Conservation (phyloP, 2,113 vertebrate genomes). For the Pseudolaguvia tuberculata region DNA sequence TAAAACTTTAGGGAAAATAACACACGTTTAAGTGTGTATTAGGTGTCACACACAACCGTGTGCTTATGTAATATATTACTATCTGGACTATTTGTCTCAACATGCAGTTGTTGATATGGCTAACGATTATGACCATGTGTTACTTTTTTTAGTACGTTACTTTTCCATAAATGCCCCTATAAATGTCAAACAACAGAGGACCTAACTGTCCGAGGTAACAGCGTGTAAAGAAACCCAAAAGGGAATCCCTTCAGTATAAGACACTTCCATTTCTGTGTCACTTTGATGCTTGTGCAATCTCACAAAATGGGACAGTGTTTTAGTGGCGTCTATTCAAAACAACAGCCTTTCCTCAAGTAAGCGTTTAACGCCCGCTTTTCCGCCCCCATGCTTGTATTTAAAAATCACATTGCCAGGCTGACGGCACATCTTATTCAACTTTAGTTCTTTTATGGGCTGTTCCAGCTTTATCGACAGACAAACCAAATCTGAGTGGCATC, state of each 20-base stretch:
- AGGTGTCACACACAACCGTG: too few species aligned
- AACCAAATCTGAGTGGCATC: constrained; percentile 2
- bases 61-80: too few species aligned
- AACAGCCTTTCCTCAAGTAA: not conserved
- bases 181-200: constrained; percentile 29
- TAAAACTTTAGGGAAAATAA: too few species aligned
- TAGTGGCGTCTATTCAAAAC: constrained; percentile 5
- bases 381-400: not conserved
- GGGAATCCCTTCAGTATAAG: constrained; percentile 29
- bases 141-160: not conserved
- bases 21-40: too few species aligned
- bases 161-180: not conserved
- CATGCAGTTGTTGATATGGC: constrained; percentile 9
- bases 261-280: constrained; percentile 4
- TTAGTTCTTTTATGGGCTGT: not conserved
- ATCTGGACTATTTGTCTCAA: not conserved
- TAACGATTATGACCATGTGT: constrained; percentile 20
- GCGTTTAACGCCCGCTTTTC: not conserved
- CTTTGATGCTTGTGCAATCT: constrained; percentile 29
- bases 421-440: not conserved
- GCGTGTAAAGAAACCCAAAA: constrained; percentile 5
- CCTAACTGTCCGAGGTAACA: constrained; percentile 11
- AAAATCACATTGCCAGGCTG: not conserved
- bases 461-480: constrained; percentile 18
- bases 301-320: constrained; percentile 4